Evolutionary conservation across 2,797 vertebrate species (phyloP), one percentile per base, ranked within the genome.

Genomic region (Gymnodraco acuticeps): DNA sequence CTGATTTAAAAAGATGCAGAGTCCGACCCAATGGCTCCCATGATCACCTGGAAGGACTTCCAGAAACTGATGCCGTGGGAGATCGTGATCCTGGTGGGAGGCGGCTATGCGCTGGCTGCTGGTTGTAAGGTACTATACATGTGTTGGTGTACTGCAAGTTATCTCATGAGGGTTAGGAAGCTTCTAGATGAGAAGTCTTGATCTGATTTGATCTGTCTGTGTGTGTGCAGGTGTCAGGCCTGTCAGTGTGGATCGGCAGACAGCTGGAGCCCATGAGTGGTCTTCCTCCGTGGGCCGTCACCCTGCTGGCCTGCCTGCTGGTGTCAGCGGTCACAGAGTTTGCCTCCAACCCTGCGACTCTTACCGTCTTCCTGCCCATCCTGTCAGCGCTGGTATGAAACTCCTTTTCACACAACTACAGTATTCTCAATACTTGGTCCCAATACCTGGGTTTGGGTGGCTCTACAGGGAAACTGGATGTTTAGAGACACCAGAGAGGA

Each of bases 41-140:
- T 99, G 93, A 97, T 99, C 86, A 98, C 96, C 0, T 99, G 98
- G 98, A 98, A 98, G 83, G 98, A 99, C 89, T 99, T 99, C 81
- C 97, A 99, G 94, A 97, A 93, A 77, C 96, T 98, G 72, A 99
- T 99, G 98, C 98, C 98, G 2, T 99, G 98, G 98, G 98, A 99
- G 92, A 99, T 99, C 1, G 98, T 99, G 50, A 97, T 99, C 78
- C 92, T 99, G 81, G 98, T 99, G 60, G 98, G 98, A 80, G 98
- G 98, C 33, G 98, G 98, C 52, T 99, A 99, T 0, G 98, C 98
- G 0, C 93, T 99, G 84, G 98, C 98, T 33, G 98, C 98, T 20
- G 98, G 98, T 52, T 99, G 98, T 92, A 99, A 99, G 97, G 98
- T 99, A 79, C 11, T 0, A 81, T 0, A 3, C 27, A 27, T 5